Evolutionary conservation across 2,888 invertebrate genomes (phyloP), one percentile per base, ranked within the genome.

Genomic region (Hyppa rectilinea): DNA sequence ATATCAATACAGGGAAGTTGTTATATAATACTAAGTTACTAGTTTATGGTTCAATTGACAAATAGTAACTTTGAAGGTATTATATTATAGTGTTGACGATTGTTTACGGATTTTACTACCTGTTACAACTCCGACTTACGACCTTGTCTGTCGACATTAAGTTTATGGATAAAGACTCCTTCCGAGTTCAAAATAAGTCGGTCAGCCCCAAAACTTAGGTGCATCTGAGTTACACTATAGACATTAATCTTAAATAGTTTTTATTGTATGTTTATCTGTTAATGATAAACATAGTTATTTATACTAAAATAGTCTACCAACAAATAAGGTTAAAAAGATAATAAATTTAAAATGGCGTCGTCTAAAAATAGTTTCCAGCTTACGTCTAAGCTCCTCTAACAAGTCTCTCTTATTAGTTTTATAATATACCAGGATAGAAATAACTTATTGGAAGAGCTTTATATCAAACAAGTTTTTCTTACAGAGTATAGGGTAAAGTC

Each of bases 351-450:
- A 12, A 17, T 26, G 0, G 2, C 34, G 0, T 45, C 34, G 40
- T 26, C 0, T 34, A 26, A 1, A 67, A 31, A 4, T 4, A 12
- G 45, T 49, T 26, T 31, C 17, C 26, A 67, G 36, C 50, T 66
- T 31, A 67, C 31, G 14, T 50, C 29, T 29, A 4, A 45, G 52
- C 45, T 10, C 38, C 38, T 43, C 45, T 68, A 38, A 45, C 77
- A 17, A 38, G 26, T 26, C 9, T 17, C 26, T 38, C 17, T 53
- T 76, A 52, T 76, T 52, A 52, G 71, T 52, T 71, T 53, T 26
- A 45, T 71, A 67, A 76, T 67, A 53, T 38, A 43, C 23, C 38
- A 45, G 26, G 52, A 76, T n/a, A 52, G 10, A 31, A 68, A 31
- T 31, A 26, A 45, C 52, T 53, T 71, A 26, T 31, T 53, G 38